phyloP scores from a whole-genome alignment of 2,888 invertebrate genomes.

The Eumerus sabulonum region DNA sequence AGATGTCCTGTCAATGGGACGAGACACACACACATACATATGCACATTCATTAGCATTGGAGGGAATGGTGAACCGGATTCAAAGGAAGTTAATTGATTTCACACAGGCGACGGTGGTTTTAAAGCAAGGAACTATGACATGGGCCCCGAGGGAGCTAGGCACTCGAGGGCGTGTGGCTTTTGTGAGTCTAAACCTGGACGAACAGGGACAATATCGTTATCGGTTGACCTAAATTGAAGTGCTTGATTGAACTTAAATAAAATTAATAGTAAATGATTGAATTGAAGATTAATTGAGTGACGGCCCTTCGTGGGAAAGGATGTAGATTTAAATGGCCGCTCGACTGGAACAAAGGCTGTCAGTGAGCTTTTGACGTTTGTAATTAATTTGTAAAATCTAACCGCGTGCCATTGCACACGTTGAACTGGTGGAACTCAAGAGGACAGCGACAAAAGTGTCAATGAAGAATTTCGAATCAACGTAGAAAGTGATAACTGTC shows the following conservation, averaged over 20 bases:
- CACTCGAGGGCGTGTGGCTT: background rate
- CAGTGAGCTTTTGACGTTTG: constrained; percentile 47
- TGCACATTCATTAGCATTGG: constrained; percentile 36
- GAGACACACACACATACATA: background rate
- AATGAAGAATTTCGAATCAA: no score
- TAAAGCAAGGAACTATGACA: constrained; percentile 2
- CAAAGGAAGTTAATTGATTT: constrained; percentile 65
- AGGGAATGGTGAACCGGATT: constrained; percentile 60
- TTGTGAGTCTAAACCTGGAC: background rate
- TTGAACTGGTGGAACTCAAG: no score
- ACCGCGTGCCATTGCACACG: no score
- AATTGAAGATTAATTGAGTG: constrained; percentile 58
- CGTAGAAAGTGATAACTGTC: no score
- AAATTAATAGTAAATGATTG: constrained; percentile 45
- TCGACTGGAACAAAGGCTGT: constrained; percentile 36
- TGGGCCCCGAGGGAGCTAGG: constrained; percentile 13
- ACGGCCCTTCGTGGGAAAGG: background rate
- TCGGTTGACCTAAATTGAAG: constrained; percentile 41
- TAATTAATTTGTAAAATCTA: constrained; percentile 28
- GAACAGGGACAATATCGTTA: constrained; percentile 23
- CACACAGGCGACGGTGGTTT: constrained; percentile 30
- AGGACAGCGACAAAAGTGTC: no score
- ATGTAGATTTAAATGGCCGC: background rate
- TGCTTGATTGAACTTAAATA: constrained; percentile 22
- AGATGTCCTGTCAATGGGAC: constrained; percentile 1